Conservation (phyloP, 2,113 vertebrate species). For the Spheniscus mendiculus region DNA sequence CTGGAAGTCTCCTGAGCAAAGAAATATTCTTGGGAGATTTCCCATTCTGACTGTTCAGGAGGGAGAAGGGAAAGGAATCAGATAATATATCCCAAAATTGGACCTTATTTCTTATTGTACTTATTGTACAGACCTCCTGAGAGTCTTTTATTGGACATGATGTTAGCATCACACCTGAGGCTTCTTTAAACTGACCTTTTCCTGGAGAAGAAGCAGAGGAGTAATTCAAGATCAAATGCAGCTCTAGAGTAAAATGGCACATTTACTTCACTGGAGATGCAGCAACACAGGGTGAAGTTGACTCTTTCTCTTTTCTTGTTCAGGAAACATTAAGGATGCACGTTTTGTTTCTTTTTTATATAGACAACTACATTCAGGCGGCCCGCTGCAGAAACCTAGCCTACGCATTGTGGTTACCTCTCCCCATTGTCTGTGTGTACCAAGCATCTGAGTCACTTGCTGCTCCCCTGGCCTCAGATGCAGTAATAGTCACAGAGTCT, state of each 20-base stretch:
- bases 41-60: neutral
- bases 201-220: neutral
- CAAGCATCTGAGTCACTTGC: neutral
- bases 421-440: neutral
- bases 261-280: neutral
- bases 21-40: constrained; percentile 2
- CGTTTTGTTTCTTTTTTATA: neutral
- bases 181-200: constrained; percentile 66
- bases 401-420: neutral
- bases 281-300: neutral
- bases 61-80: neutral
- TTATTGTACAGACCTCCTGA: constrained; percentile 25
- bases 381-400: neutral
- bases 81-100: constrained; percentile 16
- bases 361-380: neutral
- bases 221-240: constrained; percentile 53
- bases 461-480: neutral
- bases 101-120: neutral
- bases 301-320: neutral
- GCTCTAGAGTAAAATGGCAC: neutral
- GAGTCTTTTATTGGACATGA: neutral
- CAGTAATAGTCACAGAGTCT: neutral
- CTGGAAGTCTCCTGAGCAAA: neutral
- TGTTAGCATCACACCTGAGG: constrained; percentile 10
- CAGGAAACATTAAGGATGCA: neutral